Base-by-base conservation (phyloP, 2,888 invertebrate genomes). In the Seira ritae region DNA sequence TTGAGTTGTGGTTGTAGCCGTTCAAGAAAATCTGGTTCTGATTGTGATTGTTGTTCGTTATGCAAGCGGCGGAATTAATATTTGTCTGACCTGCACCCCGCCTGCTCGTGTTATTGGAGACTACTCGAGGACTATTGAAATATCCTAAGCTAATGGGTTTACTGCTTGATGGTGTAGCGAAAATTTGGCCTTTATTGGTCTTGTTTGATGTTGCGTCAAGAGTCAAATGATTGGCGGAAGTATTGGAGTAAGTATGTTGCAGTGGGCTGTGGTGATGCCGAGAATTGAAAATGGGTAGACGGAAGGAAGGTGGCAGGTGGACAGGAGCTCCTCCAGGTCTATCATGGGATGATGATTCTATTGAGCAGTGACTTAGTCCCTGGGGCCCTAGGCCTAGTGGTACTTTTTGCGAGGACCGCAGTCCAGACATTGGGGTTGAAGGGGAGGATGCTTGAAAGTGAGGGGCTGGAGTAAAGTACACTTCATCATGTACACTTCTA, bases 401-500 rank as follows among this genome's bases (percentile, higher is more conserved):
- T 62, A 80, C 75, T 69, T 85, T 85, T 24, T 37, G 70, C 23
- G 78, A 75, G 50, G 76, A 83, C 80, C 85, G 23, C 75, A 82
- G 42, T 31, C 85, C 82, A n/a, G 82, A 76, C 76, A 72, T 75
- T 68, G 84, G 84, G 22, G 85, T 85, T 1, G 86, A 85, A 15
- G 86, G 86, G 66, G 86, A 85, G 8, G 84, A 84, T 6, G 82
- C 84, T 75, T 85, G 86, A 50, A 81, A 83, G 19, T 85, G 85
- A 46, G 37, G 65, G 71, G 72, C 10, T 55, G 84, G 86, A 65
- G 80, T 85, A 66, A 80, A 86, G 79, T 84, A 87, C 81, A 87
- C 84, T 62, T 87, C 87, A 71, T 87, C 87, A 8, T 87, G 85
- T 62, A 87, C 85, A 55, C 86, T 85, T 50, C 87, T 79, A 4